Base-by-base conservation (phyloP, 2,113 vertebrate species). In the Microcebus griseorufus region DNA sequence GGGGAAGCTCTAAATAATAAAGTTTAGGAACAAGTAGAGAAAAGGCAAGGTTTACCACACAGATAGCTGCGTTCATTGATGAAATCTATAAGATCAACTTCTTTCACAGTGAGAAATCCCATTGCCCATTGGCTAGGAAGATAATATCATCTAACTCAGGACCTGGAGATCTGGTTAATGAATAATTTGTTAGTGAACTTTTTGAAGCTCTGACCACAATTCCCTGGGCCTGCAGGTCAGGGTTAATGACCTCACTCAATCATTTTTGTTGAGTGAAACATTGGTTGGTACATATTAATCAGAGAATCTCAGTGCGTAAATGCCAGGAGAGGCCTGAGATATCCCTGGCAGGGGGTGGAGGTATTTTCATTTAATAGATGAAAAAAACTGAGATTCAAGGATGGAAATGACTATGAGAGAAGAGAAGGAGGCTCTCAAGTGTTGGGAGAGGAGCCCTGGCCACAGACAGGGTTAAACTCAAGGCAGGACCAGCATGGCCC, bases 211-310 rank as follows among this genome's bases (percentile, higher is more conserved):
- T 45, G 70, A 39, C 51, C 80, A 65, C 13, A 39, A 58, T 87
- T 87, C 32, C 39, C 29, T 37, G 34, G n/a, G 32, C 18, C 60
- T 62, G 6, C 5, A 62, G 9, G 6, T 18, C 37, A 55, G n/a
- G 1, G 32, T 76, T 81, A 88, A 80, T 10, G 67, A n/a, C 22
- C 18, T 37, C 58, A 73, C 90, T 62, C 70, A 79, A 17, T 82
- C 32, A 75, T 90, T 96, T 95, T 79, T 82, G 34, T 60, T 95
- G 80, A 67, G n/a, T 80, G 18, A 73, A 89, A 83, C 32, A 55
- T 37, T 42, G 51, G 8, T 60, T 92, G 84, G 80, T 86, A 78
- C 48, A 37, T 64, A 95, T 90, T 95, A 94, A 95, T 87, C 69
- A 70, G 62, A 90, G 39, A 90, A 69, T 67, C 81, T 67, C 23